phyloP scores from a whole-genome alignment of 2,797 vertebrate genomes.

The Calcarius lapponicus region DNA sequence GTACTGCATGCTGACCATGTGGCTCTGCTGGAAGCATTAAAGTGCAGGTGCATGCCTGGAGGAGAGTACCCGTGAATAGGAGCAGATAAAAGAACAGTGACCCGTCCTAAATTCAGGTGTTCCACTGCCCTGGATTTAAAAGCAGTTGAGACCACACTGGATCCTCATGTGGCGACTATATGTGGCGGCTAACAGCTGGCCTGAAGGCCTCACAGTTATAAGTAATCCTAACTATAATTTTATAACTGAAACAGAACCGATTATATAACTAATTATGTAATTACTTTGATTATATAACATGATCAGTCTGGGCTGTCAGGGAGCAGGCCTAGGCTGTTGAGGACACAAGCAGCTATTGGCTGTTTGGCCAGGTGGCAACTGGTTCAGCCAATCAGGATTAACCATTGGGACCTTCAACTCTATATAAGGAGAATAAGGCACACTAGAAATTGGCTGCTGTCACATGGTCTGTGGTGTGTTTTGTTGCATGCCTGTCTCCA shows the following conservation, averaged over 20 bases:
- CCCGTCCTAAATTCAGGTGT: not conserved
- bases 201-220: not conserved
- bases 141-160: not conserved
- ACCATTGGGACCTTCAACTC: not conserved
- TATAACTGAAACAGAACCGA: not conserved
- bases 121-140: not conserved
- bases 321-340: not conserved
- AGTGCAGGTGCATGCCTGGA: no score
- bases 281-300: not conserved
- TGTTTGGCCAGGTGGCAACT: not conserved
- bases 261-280: not conserved
- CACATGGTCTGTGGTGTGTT: not conserved
- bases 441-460: not conserved
- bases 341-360: not conserved
- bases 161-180: not conserved
- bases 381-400: not conserved
- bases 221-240: not conserved
- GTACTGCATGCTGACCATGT: not conserved
- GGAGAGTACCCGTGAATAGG: not conserved
- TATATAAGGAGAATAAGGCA: not conserved
- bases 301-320: not conserved
- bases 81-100: not conserved
- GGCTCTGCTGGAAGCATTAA: not conserved
- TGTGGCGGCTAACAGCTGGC: not conserved
- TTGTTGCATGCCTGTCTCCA: not conserved